Conservation (phyloP, 2,888 invertebrate genomes). For the Malthinus seriepunctatus region DNA sequence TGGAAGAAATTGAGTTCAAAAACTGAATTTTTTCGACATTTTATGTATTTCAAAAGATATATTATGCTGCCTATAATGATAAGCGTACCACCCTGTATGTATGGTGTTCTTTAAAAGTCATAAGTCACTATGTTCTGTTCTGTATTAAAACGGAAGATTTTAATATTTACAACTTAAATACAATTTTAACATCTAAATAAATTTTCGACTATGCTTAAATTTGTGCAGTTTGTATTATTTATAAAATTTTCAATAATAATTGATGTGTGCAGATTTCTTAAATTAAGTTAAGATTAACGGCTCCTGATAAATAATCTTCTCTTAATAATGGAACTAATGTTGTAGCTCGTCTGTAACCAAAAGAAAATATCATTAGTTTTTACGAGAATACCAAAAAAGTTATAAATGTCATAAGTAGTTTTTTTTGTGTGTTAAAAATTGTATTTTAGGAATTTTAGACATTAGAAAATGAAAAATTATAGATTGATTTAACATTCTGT, state of each 20-base stretch:
- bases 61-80: no score
- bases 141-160: not conserved
- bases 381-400: no score
- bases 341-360: conserved; percentile 55
- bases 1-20: no score
- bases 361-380: not conserved
- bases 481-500: no score
- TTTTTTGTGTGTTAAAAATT: no score
- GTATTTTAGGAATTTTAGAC: no score
- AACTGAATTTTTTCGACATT: no score
- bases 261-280: conserved; percentile 36
- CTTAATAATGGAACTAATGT: conserved; percentile 66
- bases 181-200: conserved; percentile 6
- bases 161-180: not conserved
- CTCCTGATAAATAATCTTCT: conserved; percentile 68
- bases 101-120: no score
- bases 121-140: not conserved
- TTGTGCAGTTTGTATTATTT: conserved; percentile 14
- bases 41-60: no score
- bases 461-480: no score
- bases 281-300: conserved; percentile 56
- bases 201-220: conserved; percentile 14
- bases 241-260: conserved; percentile 1
- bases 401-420: no score
- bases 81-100: no score